A percentile compares a stretch with the other conserved stretches of the same genome.
Conservation (phyloP, 2,113 vertebrate species). For the Ceyx melanurus region DNA sequence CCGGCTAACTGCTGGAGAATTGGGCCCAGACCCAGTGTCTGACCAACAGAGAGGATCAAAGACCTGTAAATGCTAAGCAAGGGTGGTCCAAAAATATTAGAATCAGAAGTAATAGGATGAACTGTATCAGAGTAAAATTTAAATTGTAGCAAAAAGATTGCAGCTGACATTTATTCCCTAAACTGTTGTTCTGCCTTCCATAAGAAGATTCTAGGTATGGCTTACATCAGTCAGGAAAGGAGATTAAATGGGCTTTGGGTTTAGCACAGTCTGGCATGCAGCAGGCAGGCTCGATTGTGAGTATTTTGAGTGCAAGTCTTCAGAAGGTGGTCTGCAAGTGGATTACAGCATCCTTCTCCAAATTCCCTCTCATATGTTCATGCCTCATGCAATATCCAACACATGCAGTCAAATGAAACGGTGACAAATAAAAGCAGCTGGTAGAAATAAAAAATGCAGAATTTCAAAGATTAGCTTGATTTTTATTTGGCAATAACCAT, state of each 20-base stretch:
- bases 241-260: not conserved
- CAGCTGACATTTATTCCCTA: not conserved
- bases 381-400: slow-evolving; percentile 34
- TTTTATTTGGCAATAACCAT: slow-evolving; percentile 22
- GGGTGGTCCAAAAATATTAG: slow-evolving; percentile 15
- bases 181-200: not conserved
- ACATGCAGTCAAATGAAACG: slow-evolving; percentile 28
- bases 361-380: not conserved
- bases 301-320: not conserved
- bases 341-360: slow-evolving; percentile 20
- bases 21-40: slow-evolving; percentile 16
- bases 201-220: slow-evolving; percentile 8
- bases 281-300: not conserved
- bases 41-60: slow-evolving; percentile 35
- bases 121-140: not conserved
- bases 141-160: not conserved
- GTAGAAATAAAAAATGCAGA: slow-evolving; percentile 31
- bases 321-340: slow-evolving; percentile 10
- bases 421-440: slow-evolving; percentile 42
- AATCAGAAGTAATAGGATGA: slow-evolving; percentile 13
- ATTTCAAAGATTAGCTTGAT: slow-evolving; percentile 57
- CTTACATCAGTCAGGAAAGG: slow-evolving; percentile 8
- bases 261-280: not conserved
- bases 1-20: not conserved
- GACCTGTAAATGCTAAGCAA: not conserved